These are phyloP conservation scores for Drosophila watanabei DNA, from an alignment of 1,140 invertebrate species.

Conservation along the genomic window DNA sequence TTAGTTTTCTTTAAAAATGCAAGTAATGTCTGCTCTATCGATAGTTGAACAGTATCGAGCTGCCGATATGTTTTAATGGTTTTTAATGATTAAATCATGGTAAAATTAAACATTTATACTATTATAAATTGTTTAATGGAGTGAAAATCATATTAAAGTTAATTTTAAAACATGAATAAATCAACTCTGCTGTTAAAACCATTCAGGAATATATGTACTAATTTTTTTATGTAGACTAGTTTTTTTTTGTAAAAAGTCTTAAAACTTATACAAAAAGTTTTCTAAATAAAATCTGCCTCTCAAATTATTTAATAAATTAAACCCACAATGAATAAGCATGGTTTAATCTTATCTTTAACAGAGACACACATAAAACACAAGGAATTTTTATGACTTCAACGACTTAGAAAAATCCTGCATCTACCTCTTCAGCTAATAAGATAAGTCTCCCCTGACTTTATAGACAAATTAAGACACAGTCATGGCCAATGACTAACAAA, in stretches of 20 bases:
- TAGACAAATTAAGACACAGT: not conserved
- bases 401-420: not conserved
- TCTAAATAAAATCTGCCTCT: not conserved
- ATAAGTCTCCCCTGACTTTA: not conserved
- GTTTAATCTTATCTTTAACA: not conserved
- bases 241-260: too few relatives aligned
- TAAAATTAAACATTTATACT: too few relatives aligned
- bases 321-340: not conserved
- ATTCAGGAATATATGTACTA: too few relatives aligned
- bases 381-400: not conserved
- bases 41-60: not conserved
- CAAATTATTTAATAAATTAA: not conserved
- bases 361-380: not conserved
- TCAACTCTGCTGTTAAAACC: too few relatives aligned
- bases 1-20: too few relatives aligned
- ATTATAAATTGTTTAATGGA: too few relatives aligned
- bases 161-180: too few relatives aligned
- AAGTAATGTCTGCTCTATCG: too few relatives aligned
- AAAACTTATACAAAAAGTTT: not conserved
- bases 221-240: too few relatives aligned
- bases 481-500: not conserved
- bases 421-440: not conserved
- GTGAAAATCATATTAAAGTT: too few relatives aligned
- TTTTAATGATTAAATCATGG: not conserved
- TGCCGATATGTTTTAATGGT: not conserved